Conservation (phyloP, 2,113 vertebrate genomes). For the Cranoglanis bouderius region DNA sequence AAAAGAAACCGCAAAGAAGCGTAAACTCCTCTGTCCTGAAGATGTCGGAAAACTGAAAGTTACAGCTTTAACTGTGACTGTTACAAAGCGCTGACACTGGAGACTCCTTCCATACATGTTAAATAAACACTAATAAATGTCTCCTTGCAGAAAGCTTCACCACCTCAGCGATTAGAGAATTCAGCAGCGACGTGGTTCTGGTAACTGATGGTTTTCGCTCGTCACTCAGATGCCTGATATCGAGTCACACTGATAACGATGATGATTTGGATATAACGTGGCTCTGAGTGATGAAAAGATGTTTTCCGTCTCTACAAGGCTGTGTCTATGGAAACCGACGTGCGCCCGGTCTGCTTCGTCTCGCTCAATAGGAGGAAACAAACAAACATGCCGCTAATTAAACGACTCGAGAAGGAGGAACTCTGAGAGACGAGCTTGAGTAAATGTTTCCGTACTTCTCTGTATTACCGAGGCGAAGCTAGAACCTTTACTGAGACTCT, state of each 20-base stretch:
- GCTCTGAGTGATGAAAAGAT: slow-evolving; percentile 22
- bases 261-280: neutral
- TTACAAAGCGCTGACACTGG: neutral
- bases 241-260: neutral
- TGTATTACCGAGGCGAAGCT: slow-evolving; percentile 18
- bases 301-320: slow-evolving; percentile 13
- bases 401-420: slow-evolving; percentile 10
- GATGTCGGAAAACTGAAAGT: neutral
- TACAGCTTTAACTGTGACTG: neutral
- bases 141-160: neutral
- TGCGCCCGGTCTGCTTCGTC: neutral
- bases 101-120: neutral
- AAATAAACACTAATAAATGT: too few relatives aligned
- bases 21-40: too few relatives aligned
- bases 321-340: slow-evolving; percentile 26
- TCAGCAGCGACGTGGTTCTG: neutral
- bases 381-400: slow-evolving; percentile 42
- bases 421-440: slow-evolving; percentile 13
- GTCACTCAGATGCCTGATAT: neutral
- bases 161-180: too few relatives aligned
- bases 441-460: slow-evolving; percentile 32
- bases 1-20: neutral
- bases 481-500: neutral
- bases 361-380: slow-evolving; percentile 30
- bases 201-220: neutral